Conservation (phyloP, 2,113 vertebrate genomes). For the Entelurus aequoreus region DNA sequence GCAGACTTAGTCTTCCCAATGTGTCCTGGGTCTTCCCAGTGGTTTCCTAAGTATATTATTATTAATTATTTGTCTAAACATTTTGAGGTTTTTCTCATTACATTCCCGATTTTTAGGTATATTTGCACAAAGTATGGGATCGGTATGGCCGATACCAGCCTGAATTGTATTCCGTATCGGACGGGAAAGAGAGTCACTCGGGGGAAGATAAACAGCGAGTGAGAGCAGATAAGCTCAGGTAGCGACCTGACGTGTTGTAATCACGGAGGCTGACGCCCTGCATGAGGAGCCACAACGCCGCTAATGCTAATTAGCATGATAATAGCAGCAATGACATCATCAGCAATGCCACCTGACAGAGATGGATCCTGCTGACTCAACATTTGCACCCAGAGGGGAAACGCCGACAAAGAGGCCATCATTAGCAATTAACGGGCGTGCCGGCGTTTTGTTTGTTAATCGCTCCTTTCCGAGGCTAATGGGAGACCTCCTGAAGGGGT, state of each 20-base stretch:
- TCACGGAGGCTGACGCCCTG: slow-evolving; percentile 27
- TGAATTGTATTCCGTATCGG: no score
- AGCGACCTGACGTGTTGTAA: slow-evolving; percentile 26
- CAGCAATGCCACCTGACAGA: slow-evolving; percentile 29
- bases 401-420: slow-evolving; percentile 59
- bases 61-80: no score
- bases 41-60: no score
- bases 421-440: slow-evolving; percentile 72
- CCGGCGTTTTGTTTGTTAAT: slow-evolving; percentile 71
- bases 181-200: background rate
- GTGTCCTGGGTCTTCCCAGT: no score
- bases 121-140: no score
- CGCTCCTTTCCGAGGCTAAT: slow-evolving; percentile 63
- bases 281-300: slow-evolving; percentile 13
- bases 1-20: no score
- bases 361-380: slow-evolving; percentile 43
- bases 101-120: no score
- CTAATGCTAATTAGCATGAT: slow-evolving; percentile 21
- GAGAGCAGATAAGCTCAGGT: slow-evolving; percentile 48
- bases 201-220: slow-evolving; percentile 54
- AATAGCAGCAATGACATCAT: slow-evolving; percentile 14
- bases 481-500: slow-evolving; percentile 60
- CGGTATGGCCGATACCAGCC: no score
- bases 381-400: slow-evolving; percentile 58
- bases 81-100: no score